phyloP scores from a whole-genome alignment of 2,113 vertebrate species.

The Chinchilla lanigera region DNA sequence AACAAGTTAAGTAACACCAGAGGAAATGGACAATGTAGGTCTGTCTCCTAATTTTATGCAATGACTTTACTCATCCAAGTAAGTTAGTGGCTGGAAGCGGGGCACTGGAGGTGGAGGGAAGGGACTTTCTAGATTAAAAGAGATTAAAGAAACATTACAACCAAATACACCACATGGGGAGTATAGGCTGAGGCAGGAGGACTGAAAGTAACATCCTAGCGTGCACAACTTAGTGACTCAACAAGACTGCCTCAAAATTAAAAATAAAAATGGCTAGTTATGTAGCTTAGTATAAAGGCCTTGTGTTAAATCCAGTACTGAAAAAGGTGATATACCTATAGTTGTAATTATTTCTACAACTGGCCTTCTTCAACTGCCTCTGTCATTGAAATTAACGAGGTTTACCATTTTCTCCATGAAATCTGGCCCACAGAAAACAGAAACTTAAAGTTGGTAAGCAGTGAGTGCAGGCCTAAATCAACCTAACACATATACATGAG shows the following conservation, averaged over 20 bases:
- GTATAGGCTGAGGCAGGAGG: neutral
- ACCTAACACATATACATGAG: neutral
- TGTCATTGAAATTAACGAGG: neutral
- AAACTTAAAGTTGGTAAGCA: neutral
- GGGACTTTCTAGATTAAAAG: neutral
- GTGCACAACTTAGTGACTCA: neutral
- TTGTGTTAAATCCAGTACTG: neutral
- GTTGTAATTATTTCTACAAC: neutral
- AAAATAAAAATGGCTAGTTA: neutral
- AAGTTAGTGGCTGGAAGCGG: neutral
- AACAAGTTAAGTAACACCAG: slow-evolving; percentile 32
- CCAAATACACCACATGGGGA: neutral
- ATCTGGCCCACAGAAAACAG: neutral
- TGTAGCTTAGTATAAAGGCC: neutral
- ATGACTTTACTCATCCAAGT: slow-evolving; percentile 9
- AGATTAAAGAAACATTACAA: slow-evolving; percentile 35
- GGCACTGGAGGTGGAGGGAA: neutral
- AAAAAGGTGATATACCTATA: neutral
- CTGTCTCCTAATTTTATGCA: slow-evolving; percentile 14
- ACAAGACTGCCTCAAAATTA: neutral
- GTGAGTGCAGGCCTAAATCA: neutral
- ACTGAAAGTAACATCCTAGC: neutral
- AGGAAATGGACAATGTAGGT: neutral
- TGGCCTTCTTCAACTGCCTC: neutral
- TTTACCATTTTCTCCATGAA: slow-evolving; percentile 5